These are phyloP conservation scores for Athrips mouffetella DNA, from an alignment of 2,888 invertebrate genomes.

Conservation along the genomic window DNA sequence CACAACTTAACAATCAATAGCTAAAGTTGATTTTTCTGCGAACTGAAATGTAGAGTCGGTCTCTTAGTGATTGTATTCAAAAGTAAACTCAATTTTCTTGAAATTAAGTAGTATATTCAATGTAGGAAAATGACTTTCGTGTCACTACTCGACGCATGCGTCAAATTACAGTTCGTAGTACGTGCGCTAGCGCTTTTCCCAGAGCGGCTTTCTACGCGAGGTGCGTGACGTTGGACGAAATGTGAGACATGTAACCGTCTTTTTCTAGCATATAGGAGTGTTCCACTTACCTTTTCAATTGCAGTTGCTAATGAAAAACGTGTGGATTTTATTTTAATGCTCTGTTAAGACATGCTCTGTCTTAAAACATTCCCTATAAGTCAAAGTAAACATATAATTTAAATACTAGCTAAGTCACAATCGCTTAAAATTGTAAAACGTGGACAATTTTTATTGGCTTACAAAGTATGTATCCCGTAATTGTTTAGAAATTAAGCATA, in stretches of 20 bases:
- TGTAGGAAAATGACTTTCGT: not conserved
- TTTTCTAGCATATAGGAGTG: slow-evolving; percentile 22
- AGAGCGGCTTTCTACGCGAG: slow-evolving; percentile 32
- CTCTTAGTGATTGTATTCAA: too few relatives aligned
- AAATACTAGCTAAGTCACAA: too few relatives aligned
- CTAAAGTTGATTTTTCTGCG: not conserved
- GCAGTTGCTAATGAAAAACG: not conserved
- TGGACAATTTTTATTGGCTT: too few relatives aligned
- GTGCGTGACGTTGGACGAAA: slow-evolving; percentile 33
- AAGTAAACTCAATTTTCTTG: not conserved
- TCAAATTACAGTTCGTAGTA: slow-evolving; percentile 11
- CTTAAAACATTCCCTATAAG: too few relatives aligned
- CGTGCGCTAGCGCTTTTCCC: slow-evolving; percentile 19
- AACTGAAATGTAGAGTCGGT: too few relatives aligned
- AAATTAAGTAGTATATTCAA: not conserved
- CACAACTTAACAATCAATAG: too few relatives aligned
- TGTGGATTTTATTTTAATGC: too few relatives aligned
- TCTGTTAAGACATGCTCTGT: too few relatives aligned
- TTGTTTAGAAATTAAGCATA: too few relatives aligned
- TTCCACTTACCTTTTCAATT: slow-evolving; percentile 17
- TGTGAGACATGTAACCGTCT: slow-evolving; percentile 28
- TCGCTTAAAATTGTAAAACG: too few relatives aligned
- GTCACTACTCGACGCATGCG: slow-evolving; percentile 1
- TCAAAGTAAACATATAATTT: too few relatives aligned
- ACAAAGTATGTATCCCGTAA: too few relatives aligned